These are phyloP conservation scores for Beroe forskalii DNA, from an alignment of 37 sponge, comb jelly and placozoan genomes.

Conservation along the genomic window DNA sequence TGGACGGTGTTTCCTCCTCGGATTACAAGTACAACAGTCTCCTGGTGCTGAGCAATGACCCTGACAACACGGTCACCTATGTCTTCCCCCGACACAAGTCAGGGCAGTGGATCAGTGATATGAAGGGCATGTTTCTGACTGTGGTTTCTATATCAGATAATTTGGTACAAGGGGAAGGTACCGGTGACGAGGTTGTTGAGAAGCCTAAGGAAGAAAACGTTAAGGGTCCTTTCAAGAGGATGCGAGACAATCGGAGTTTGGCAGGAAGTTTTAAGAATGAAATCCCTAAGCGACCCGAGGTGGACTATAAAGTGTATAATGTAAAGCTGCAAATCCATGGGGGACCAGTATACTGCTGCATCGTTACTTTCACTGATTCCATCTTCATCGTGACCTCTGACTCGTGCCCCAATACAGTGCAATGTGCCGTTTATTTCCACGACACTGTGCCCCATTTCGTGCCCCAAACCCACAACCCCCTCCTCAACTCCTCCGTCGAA, in stretches of 20 bases:
- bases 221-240: background rate
- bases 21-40: conserved; percentile 66
- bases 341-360: conserved; percentile 25
- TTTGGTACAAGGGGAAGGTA: background rate
- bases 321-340: conserved; percentile 36
- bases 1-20: background rate
- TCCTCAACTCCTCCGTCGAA: background rate
- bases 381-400: conserved; percentile 14
- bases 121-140: conserved; percentile 53
- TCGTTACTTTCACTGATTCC: background rate
- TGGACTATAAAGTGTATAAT: background rate
- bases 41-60: conserved; percentile 10
- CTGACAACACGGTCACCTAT: background rate
- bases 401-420: background rate
- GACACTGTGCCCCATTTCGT: conserved; percentile 13
- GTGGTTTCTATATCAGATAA: conserved; percentile 16
- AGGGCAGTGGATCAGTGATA: conserved; percentile 23
- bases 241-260: background rate
- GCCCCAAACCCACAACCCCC: conserved; percentile 33
- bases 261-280: background rate
- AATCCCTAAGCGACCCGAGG: background rate
- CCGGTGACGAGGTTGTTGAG: background rate
- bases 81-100: conserved; percentile 19
- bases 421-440: conserved; percentile 40
- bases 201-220: background rate